These are phyloP conservation scores for Tyrannus savana DNA, from an alignment of 2,113 vertebrate species.

Conservation along the genomic window DNA sequence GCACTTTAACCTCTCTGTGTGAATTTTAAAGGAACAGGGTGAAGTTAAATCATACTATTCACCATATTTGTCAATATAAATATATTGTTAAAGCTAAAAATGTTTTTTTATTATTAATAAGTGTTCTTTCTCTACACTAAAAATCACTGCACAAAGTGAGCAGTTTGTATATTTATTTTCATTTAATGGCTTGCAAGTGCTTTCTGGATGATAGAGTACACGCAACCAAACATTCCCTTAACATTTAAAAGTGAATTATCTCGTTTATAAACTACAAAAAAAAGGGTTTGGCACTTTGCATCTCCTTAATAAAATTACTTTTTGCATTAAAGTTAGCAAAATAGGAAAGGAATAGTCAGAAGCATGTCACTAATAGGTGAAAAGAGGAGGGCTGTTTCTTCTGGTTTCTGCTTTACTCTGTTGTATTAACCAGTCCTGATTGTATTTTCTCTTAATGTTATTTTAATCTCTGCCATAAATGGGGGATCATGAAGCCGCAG, in stretches of 20 bases:
- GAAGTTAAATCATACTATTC: not conserved
- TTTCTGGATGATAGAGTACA: not conserved
- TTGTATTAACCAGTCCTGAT: not conserved
- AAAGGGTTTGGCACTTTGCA: not conserved
- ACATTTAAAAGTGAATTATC: not conserved
- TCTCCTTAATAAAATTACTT: not conserved
- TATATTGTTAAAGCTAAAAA: not conserved
- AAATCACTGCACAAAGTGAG: not conserved
- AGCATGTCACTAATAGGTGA: not conserved
- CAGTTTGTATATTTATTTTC: not conserved
- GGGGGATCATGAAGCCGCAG: not conserved
- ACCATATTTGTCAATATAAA: not conserved
- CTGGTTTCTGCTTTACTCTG: not conserved
- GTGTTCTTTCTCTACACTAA: not conserved
- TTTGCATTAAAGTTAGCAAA: not conserved
- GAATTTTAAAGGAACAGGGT: not conserved
- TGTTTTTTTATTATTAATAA: not conserved
- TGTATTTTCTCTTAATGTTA: not conserved
- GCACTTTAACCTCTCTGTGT: not conserved
- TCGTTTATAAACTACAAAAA: not conserved
- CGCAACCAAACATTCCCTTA: not conserved
- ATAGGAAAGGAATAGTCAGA: not conserved
- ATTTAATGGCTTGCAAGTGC: not conserved
- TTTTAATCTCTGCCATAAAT: constrained; percentile 3
- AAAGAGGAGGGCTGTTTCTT: not conserved